Evolutionary conservation across 2,113 vertebrate species (phyloP), one percentile per base, ranked within the genome.

Genomic region (Protomyctophum bolini): DNA sequence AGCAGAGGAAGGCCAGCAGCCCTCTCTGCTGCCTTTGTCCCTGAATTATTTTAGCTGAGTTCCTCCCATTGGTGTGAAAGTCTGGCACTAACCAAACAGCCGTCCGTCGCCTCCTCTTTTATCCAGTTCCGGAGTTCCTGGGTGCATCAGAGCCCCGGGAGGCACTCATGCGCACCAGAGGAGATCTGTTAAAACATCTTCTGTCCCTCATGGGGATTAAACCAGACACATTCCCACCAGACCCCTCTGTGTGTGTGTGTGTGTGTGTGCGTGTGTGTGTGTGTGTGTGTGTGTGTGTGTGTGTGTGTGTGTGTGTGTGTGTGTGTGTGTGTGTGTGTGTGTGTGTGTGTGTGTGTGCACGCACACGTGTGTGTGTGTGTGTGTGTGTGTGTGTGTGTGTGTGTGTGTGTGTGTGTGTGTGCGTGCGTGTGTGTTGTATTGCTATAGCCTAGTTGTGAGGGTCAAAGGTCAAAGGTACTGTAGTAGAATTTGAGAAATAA

Each of bases 111-210:
- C 60, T 48, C 54, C 74, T 78, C 85, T 91, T 90, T 86, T 6
- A 88, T 92, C 83, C 82, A 72, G 86, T 90, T 87, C 89, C 87
- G 86, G 87, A 66, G 80, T 85, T 84, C 83, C 73, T 84, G 72
- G 74, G 78, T 73, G 77, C 83, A 81, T 82, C 82, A 73, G 80
- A 84, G 67, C 28, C 49, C 62, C 55, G 75, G 64, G 33, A 41
- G 33, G 67, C 76, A 45, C 76, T 89, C 86, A 87, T 91, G 91
- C 83, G 87, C 76, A 89, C 79, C 86, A 88, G 74, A 75, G 83
- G 90, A 92, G 91, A 89, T 91, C 83, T 74, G 82, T 82, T 93
- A 92, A 92, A 93, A 92, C 80, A 92, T 89, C 91, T 90, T 84
- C 82, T 87, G 85, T 86, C 80, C 70, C 83, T 83, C 74, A 64